Evolutionary conservation across 1,140 invertebrate species (phyloP), one percentile per base, ranked within the genome.

Genomic region (Heliconius melpomene): DNA sequence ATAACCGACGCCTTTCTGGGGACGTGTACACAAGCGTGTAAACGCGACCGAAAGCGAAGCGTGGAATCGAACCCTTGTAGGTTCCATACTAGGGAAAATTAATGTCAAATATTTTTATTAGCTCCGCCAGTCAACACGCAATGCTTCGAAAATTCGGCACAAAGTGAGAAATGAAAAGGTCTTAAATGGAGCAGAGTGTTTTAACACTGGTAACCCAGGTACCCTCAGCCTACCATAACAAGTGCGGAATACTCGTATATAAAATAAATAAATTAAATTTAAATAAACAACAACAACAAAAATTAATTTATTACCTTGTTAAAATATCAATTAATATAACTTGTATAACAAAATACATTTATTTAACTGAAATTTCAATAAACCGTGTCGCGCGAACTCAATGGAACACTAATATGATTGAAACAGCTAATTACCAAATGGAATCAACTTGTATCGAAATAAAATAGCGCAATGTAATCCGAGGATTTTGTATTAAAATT

Each of bases 341-440:
- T 52, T 52, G 50, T 16, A 20, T 18, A 52, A 7, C 50, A 57
- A 57, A 6, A 57, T 23, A 57, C 23, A 18, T 57, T 66, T 29
- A 66, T 66, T 66, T 11, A 66, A 66, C 26, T 5, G 13, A 66
- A 13, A 29, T 26, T 66, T 29, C 60, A 66, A 66, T 66, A 66
- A 26, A 66, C 23, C 57, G 57, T 66, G 57, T 26, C 57, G 57
- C 23, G 57, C 26, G 23, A 29, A 66, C 6, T 26, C 60, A 29
- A 13, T 29, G 60, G 3, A 66, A 18, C 60, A 66, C 60, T 66
- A 66, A 66, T 29, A 66, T 66, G 60, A 66, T 66, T 66, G 60
- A 66, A 66, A 66, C 60, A 66, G 60, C 60, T 66, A 66, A 66
- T 66, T 66, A 66, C 9, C 60, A 66, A 66, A 66, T 66, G 23